These are phyloP conservation scores for Masnerella sp. DNA, from an alignment of 2,888 invertebrate species.

Conservation along the genomic window DNA sequence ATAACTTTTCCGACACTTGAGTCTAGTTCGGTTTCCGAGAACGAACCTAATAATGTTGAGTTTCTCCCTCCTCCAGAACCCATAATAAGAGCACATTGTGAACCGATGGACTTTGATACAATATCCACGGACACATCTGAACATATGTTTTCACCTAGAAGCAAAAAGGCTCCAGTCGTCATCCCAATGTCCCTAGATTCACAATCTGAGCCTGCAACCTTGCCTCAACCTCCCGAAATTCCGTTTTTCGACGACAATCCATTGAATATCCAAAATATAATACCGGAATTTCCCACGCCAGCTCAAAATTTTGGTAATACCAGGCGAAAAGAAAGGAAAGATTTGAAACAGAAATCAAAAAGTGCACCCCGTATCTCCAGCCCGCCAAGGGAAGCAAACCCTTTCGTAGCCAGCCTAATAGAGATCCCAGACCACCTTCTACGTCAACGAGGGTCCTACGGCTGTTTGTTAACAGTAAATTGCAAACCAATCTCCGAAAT, in stretches of 20 bases:
- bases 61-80: too few species aligned
- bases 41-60: too few species aligned
- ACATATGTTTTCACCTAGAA: neutral
- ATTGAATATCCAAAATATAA: neutral
- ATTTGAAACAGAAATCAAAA: neutral
- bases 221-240: neutral
- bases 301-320: neutral
- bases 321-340: neutral
- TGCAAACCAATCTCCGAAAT: neutral
- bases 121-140: neutral
- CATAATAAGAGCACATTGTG: too few species aligned
- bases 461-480: neutral
- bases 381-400: too few species aligned
- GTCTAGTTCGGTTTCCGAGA: too few species aligned
- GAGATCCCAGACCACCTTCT: neutral
- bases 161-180: neutral
- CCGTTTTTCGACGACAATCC: neutral
- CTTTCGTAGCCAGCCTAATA: neutral
- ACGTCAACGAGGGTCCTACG: neutral
- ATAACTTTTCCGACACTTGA: too few species aligned
- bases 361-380: too few species aligned
- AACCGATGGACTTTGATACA: too few species aligned
- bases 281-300: neutral
- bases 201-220: neutral
- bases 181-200: neutral